A percentile compares a stretch with the other conserved stretches of the same genome.
These are phyloP conservation scores for Micrasema minimum DNA, from an alignment of 1,140 invertebrate genomes.

Conservation along the genomic window DNA sequence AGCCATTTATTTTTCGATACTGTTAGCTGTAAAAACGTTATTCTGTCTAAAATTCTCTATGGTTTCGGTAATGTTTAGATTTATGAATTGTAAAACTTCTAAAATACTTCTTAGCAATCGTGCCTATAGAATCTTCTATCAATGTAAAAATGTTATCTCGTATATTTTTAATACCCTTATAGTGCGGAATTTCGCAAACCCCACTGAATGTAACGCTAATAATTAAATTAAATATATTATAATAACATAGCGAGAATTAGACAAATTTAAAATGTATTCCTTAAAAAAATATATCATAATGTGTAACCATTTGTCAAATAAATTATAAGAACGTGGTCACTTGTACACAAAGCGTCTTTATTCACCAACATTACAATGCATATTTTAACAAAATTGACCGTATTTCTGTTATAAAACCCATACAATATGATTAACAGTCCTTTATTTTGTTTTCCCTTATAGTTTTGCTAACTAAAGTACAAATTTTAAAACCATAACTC, in stretches of 20 bases:
- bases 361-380: too few species aligned
- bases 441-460: too few species aligned
- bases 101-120: conserved; percentile 51
- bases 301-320: conserved; percentile 26
- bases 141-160: conserved; percentile 37
- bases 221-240: conserved; percentile 34
- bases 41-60: background rate
- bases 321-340: conserved; percentile 27
- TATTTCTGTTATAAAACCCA: too few species aligned
- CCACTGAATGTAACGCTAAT: conserved; percentile 37
- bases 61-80: conserved; percentile 14
- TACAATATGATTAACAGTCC: too few species aligned
- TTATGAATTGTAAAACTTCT: conserved; percentile 25
- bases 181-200: conserved; percentile 22
- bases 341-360: too few species aligned
- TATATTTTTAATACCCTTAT: conserved; percentile 43
- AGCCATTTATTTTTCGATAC: background rate
- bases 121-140: conserved; percentile 52
- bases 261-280: conserved; percentile 26
- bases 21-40: background rate
- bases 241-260: conserved; percentile 32
- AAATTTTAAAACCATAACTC: conserved; percentile 37
- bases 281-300: conserved; percentile 30
- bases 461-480: conserved; percentile 15
- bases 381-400: too few species aligned